phyloP scores from a whole-genome alignment of 35 echinoderm and acorn worm genomes.

The Hemicentrotus pulcherrimus region DNA sequence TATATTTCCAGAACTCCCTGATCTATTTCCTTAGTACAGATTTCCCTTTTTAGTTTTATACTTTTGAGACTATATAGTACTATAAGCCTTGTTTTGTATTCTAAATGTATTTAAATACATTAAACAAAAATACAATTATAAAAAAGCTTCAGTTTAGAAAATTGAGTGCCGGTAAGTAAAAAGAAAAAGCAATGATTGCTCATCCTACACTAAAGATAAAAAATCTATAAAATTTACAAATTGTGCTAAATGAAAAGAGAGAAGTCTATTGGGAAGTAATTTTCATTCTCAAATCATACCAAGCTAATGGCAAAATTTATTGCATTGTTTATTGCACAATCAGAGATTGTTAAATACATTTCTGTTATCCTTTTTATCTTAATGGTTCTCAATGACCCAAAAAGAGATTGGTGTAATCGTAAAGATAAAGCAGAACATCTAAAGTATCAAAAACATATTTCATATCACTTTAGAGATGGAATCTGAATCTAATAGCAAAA shows the following conservation, averaged over 20 bases:
- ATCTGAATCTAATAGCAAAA: not conserved
- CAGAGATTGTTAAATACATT: not conserved
- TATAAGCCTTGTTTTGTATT: too few species aligned
- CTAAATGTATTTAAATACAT: too few species aligned
- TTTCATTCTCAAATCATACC: not conserved
- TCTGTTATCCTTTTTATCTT: not conserved
- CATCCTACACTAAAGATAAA: not conserved
- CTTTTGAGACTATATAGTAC: too few species aligned
- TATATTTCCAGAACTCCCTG: not conserved
- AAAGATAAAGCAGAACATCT: not conserved
- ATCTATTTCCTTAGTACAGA: not conserved
- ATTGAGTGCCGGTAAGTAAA: not conserved
- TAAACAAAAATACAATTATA: not conserved
- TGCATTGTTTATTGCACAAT: not conserved
- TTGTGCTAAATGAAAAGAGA: not conserved
- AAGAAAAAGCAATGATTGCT: not conserved
- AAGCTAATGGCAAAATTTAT: not conserved
- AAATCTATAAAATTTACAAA: not conserved
- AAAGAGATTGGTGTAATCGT: not conserved
- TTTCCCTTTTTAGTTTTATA: too few species aligned
- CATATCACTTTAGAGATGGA: not conserved
- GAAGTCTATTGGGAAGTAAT: not conserved
- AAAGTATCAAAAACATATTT: conserved; percentile 8
- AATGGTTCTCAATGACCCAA: not conserved
- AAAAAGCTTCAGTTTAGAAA: not conserved